Evolutionary conservation across 2,888 invertebrate species (phyloP).

Genomic region (Leptodirus hochenwartii): DNA sequence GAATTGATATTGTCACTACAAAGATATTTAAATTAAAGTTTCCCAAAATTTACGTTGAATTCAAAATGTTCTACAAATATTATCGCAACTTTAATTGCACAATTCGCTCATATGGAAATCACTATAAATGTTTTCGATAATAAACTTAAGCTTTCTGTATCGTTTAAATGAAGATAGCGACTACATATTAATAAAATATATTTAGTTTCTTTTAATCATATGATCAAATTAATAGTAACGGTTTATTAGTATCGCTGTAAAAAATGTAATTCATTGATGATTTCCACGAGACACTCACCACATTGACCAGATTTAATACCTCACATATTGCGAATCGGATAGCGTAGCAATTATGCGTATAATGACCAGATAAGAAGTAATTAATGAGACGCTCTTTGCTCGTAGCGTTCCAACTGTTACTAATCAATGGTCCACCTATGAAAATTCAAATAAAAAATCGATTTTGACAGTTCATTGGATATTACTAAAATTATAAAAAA

Average conservation of each 20-base stretch:
- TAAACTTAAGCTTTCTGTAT: no score
- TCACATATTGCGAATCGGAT: conserved; percentile 52
- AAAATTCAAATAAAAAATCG: not conserved
- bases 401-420: conserved; percentile 35
- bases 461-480: not conserved
- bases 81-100: no score
- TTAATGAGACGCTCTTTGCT: conserved; percentile 35
- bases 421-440: conserved; percentile 34
- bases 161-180: no score
- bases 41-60: no score
- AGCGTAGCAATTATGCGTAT: conserved; percentile 45
- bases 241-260: not conserved
- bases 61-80: no score
- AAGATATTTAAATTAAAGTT: no score
- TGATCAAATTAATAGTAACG: not conserved
- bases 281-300: conserved; percentile 32
- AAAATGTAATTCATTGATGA: conserved; percentile 1
- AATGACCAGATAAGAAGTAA: conserved; percentile 36
- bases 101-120: no score
- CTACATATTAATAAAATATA: no score
- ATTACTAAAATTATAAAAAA: not conserved
- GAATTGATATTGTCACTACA: no score
- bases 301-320: conserved; percentile 51
- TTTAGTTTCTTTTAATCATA: no score
- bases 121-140: no score